Percentiles rank a stretch among this genome's conserved stretches.
These are phyloP conservation scores for Coccyzus lansbergi DNA, from an alignment of 2,797 vertebrate species.

Conservation along the genomic window DNA sequence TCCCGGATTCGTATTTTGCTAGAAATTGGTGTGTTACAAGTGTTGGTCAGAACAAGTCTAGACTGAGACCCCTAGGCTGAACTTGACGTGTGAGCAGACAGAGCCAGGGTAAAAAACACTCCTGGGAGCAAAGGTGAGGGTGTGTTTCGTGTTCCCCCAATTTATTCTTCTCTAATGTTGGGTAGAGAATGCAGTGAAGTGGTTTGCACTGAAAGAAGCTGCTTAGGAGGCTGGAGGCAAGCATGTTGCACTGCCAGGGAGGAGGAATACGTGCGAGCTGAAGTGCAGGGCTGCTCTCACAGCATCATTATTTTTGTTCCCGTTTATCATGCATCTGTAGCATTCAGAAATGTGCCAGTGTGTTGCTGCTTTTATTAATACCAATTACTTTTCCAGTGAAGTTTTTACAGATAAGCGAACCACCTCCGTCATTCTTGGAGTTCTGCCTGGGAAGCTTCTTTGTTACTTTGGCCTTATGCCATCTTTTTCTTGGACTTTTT, in stretches of 20 bases:
- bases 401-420: background rate
- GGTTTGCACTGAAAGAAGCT: background rate
- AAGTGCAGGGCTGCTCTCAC: background rate
- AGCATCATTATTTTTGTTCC: background rate
- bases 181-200: background rate
- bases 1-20: background rate
- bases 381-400: background rate
- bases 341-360: background rate
- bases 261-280: background rate
- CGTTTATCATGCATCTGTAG: background rate
- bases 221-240: background rate
- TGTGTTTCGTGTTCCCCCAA: accelerated
- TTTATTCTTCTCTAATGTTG: background rate
- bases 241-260: accelerated
- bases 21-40: background rate
- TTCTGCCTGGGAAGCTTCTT: background rate
- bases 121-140: background rate
- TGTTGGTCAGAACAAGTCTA: background rate
- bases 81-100: background rate
- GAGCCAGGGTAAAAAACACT: background rate
- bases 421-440: background rate
- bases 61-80: background rate
- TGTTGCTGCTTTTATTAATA: background rate
- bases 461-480: background rate
- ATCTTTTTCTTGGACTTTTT: background rate